Base-by-base conservation (phyloP, 53 echinoderm and acorn worm genomes). In the Astropecten irregularis region DNA sequence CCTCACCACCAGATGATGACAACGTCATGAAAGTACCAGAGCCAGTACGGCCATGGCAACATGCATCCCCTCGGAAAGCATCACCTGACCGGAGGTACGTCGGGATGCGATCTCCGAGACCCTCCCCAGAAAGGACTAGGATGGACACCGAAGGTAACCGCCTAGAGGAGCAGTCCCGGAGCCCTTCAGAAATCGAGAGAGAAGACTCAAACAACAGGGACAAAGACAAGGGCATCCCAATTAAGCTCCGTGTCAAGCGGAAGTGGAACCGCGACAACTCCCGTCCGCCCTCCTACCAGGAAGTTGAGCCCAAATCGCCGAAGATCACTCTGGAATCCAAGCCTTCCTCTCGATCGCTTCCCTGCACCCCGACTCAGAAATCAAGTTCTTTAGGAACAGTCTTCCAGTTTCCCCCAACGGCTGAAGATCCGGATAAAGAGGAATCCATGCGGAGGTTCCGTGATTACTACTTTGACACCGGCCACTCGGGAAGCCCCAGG, bases 191-290 rank as follows among this genome's bases (percentile, higher is more conserved):
- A 22, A 0, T 8, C 5, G 79, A 62, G n/a, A 30, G 21, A 20
- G 36, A 29, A 23, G 62, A 44, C 49, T 32, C 65, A 6, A 28
- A 38, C 20, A 68, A 77, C 1, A 39, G 82, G 11, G 44, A 68
- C 10, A 66, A 46, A 20, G 76, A 90, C 55, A 87, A 87, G 33
- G 40, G 77, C 21, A 89, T 95, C 27, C 99, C 99, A n/a, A 95
- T 99, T 83, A 99, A 99, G 73, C 95, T 99, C 11, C 94, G 99
- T 2, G 90, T 99, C 77, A 99, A 99, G 37, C 85, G 99, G 4
- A 99, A 99, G 83, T 99, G 94, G 99, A 94, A 92, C 64, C 87
- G 89, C 19, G 96, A 96, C 44, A 88, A 76, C 40, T 50, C 84
- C 15, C 87, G 99, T 31, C 90, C 99, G 37, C 94, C 94, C 19